Percentiles rank a stretch among this genome's conserved stretches.
These are phyloP conservation scores for Boloria selene DNA, from an alignment of 2,888 invertebrate species.

Conservation along the genomic window DNA sequence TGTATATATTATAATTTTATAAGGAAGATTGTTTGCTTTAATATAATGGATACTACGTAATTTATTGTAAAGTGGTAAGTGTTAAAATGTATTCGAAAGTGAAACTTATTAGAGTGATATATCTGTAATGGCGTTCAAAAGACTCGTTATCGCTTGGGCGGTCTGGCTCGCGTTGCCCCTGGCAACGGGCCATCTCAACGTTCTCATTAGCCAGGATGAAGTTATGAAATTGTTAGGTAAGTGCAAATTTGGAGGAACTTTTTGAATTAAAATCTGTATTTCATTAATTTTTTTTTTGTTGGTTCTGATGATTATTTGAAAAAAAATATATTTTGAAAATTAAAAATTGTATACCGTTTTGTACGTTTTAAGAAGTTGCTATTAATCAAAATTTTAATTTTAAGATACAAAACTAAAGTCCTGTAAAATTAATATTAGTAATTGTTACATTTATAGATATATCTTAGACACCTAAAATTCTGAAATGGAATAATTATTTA, in stretches of 20 bases:
- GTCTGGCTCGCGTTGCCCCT: conserved; percentile 74
- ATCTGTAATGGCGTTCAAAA: conserved; percentile 63
- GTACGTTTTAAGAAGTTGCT: no score
- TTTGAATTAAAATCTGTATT: conserved; percentile 7
- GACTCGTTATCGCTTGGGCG: conserved; percentile 71
- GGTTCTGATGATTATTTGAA: neutral
- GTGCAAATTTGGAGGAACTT: conserved; percentile 50
- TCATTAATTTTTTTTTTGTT: neutral
- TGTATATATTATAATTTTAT: conserved; percentile 1
- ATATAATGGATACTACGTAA: conserved; percentile 53
- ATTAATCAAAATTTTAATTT: no score
- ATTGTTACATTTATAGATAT: no score
- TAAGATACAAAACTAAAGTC: no score
- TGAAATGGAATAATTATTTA: no score
- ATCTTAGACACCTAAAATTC: no score
- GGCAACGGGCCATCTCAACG: conserved; percentile 88
- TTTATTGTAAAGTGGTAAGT: conserved; percentile 37
- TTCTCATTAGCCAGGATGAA: conserved; percentile 90
- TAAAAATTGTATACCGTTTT: no score
- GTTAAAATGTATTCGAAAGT: conserved; percentile 66
- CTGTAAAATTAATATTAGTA: no score
- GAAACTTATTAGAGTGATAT: conserved; percentile 64
- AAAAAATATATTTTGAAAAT: neutral
- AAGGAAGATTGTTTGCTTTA: conserved; percentile 20
- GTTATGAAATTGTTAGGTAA: conserved; percentile 91